Evolutionary conservation across 1,140 invertebrate genomes (phyloP).

Genomic region (Olivierus martensii): DNA sequence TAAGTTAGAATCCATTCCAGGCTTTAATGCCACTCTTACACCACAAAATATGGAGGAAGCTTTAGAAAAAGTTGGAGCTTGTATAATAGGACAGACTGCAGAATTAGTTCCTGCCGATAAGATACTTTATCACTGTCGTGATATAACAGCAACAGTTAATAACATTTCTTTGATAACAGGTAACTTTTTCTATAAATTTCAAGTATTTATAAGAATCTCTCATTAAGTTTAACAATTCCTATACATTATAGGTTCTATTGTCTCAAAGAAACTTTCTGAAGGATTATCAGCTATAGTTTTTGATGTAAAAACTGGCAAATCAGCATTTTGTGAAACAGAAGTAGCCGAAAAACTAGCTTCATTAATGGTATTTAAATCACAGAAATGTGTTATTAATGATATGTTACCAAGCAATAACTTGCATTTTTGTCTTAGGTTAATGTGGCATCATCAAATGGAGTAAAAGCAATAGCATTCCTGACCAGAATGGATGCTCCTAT

Average conservation of each 20-base stretch:
- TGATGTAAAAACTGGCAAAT: constrained; percentile 44
- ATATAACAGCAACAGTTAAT: constrained; percentile 39
- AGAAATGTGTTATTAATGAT: no score
- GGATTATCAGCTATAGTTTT: constrained; percentile 37
- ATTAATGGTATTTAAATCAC: constrained; percentile 35
- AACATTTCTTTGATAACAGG: no score
- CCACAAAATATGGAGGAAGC: constrained; percentile 29
- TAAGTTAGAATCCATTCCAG: constrained; percentile 47
- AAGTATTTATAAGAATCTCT: no score
- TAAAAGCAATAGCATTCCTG: constrained; percentile 37
- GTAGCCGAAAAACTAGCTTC: constrained; percentile 34
- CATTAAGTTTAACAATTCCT: no score
- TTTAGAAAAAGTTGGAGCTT: constrained; percentile 39
- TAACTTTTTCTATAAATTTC: no score
- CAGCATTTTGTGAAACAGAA: constrained; percentile 33
- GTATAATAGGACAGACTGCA: constrained; percentile 42
- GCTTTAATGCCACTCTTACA: constrained; percentile 30
- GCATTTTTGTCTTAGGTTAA: neutral
- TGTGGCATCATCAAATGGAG: neutral
- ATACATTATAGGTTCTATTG: constrained; percentile 43
- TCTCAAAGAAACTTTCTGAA: constrained; percentile 47
- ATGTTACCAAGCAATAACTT: no score
- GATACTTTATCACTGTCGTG: constrained; percentile 38
- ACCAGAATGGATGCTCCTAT: constrained; percentile 42
- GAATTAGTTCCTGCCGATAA: constrained; percentile 43